Evolutionary conservation across 30 jellyfish, hydroid and myxozoan genomes (phyloP), one percentile per base, ranked within the genome.

Genomic region (Mastigias papua): DNA sequence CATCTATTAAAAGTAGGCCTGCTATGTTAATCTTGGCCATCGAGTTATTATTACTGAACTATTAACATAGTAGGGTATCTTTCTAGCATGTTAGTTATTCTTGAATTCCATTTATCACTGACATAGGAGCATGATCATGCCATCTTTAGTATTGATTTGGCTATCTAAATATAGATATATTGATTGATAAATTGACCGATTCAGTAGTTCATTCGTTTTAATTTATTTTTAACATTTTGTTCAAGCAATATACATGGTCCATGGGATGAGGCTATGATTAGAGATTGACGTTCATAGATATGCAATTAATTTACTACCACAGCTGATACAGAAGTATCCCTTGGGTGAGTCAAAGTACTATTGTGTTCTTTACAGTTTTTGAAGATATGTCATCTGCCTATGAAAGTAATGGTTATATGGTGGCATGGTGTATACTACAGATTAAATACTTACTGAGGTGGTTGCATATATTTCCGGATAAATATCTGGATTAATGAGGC

Each of bases 211-310:
- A 25, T 76, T 6, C 30, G 78, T 28, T 5, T 76, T 76, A 31
- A 46, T 13, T 21, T 46, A 80, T 3, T 76, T 60, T 37, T 6
- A 37, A 37, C 34, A 32, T 27, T 21, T 21, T 37, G 30, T 54
- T 76, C 35, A 0, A 94, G 99, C 70, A 94, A 89, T 79, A 94
- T 94, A 29, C 97, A 94, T 84, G 99, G 99, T 1, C 99, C 99
- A 21, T 94, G 99, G 99, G 99, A 94, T 67, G 99, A 94, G 30
- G 99, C 99, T 29, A 49, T 76, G 89, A 86, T 92, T 69, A 78
- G 66, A 64, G 83, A 73, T 28, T 83, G 66, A 83, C 29, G 2
- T 9, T 2, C 30, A 26, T 1, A 51, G 25, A 51, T 51, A 10
- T 5, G 17, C 67, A 21, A 23, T 6, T 9, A 2, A 31, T 15